A percentile compares a stretch with the other conserved stretches of the same genome.
These are phyloP conservation scores for Hypocryptadius cinnamomeus DNA, from an alignment of 2,113 vertebrate species.

Conservation along the genomic window DNA sequence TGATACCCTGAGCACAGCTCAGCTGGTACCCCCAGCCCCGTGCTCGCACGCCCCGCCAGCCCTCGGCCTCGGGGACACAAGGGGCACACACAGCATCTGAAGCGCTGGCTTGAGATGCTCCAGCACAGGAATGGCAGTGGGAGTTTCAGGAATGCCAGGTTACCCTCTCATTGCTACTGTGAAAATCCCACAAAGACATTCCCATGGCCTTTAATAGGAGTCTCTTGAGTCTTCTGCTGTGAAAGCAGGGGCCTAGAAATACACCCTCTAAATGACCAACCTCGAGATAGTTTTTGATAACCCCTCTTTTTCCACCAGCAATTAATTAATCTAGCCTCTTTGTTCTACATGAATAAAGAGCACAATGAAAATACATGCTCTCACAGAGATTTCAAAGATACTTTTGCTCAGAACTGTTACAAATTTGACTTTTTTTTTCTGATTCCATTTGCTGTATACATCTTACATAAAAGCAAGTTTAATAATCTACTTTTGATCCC, in stretches of 20 bases:
- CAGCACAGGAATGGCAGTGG: conserved; percentile 23
- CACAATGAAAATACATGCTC: conserved; percentile 18
- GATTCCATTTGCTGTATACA: conserved; percentile 18
- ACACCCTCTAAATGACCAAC: conserved; percentile 11
- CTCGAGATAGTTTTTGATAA: conserved; percentile 40
- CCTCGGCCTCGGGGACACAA: background rate
- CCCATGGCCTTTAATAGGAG: conserved; percentile 56
- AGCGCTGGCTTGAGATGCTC: conserved; percentile 7
- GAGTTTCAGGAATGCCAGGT: background rate
- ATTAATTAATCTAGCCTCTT: conserved; percentile 44
- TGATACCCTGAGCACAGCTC: background rate
- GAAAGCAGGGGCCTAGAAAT: background rate
- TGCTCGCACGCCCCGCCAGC: accelerated
- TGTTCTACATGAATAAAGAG: conserved; percentile 29
- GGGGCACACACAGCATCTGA: background rate
- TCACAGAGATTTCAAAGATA: conserved; percentile 27
- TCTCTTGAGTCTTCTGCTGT: background rate
- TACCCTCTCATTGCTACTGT: background rate
- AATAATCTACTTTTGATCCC: conserved; percentile 42
- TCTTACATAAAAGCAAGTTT: conserved; percentile 34
- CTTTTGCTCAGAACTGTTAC: conserved; percentile 4
- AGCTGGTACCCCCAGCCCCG: background rate
- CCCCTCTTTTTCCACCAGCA: conserved; percentile 21
- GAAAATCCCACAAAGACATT: conserved; percentile 43
- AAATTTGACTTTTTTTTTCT: background rate